phyloP scores from a whole-genome alignment of 2,797 vertebrate genomes.

The Scomberomorus guttatus region DNA sequence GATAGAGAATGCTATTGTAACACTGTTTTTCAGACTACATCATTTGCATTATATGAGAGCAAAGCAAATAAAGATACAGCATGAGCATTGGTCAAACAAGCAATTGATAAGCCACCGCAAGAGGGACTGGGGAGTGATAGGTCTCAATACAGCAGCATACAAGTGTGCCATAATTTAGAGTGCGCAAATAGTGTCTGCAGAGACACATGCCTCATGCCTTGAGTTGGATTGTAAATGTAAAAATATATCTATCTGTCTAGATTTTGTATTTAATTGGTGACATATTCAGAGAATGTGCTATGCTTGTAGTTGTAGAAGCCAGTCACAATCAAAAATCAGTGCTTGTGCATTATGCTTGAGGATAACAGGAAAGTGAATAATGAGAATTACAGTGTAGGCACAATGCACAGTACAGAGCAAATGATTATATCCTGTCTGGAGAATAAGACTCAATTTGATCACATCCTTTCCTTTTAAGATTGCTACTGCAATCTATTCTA shows the following conservation, averaged over 20 bases:
- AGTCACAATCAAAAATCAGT: constrained; percentile 18
- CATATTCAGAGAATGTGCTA: constrained; percentile 1
- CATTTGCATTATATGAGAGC: constrained; percentile 47
- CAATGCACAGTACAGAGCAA: constrained; percentile 57
- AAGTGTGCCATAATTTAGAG: constrained; percentile 41
- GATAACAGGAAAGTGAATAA: constrained; percentile 45
- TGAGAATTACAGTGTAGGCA: constrained; percentile 45
- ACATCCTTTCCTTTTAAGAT: constrained; percentile 62
- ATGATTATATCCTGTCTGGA: constrained; percentile 65
- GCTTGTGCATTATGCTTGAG: not conserved
- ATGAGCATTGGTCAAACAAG: constrained; percentile 53
- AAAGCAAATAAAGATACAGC: constrained; percentile 47
- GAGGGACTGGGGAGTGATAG: constrained; percentile 30
- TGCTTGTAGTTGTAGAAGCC: not conserved
- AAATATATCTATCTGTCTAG: constrained; percentile 9
- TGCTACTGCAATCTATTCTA: constrained; percentile 64
- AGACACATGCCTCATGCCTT: constrained; percentile 33
- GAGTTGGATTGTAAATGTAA: constrained; percentile 34
- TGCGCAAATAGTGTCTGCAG: constrained; percentile 49
- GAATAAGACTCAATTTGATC: constrained; percentile 70
- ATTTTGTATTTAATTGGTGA: not conserved
- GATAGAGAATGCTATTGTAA: constrained; percentile 38
- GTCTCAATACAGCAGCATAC: constrained; percentile 33
- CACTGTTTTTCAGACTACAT: not conserved
- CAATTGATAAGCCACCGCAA: constrained; percentile 55